Evolutionary conservation across 1,140 invertebrate species (phyloP), one percentile per base, ranked within the genome.

Genomic region (Ceratitis capitata): DNA sequence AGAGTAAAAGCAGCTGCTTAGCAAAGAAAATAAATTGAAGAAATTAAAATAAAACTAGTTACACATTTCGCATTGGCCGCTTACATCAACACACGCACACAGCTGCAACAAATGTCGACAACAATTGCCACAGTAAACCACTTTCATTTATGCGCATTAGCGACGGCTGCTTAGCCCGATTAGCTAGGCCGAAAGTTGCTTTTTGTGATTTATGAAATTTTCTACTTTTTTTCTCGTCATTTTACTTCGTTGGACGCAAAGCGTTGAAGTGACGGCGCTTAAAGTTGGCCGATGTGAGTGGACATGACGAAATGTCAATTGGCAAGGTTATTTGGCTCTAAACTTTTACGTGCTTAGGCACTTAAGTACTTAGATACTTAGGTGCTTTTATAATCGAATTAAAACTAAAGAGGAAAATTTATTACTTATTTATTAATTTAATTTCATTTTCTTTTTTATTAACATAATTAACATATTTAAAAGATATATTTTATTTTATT

Each of bases 141-240:
- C 69, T 78, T 78, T 78, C 69, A 78, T 78, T 78, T 45, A 19
- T 56, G 6, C 19, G 69, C 69, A 45, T 78, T 45, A 78, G 69
- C 26, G 69, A 78, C 69, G 69, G 19, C 39, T 23, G 64, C 64
- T 14, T 16, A 35, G 64, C 6, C 69, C 26, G 69, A 45, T 78
- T 78, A n/a, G n/a, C n/a, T n/a, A 78, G 9, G 69, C 69, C 69
- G n/a, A 42, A 78, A 78, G n/a, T 26, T 2, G 39, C n/a, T n/a
- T n/a, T 19, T 78, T 23, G 69, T 78, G 69, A 78, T 78, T 78
- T 78, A 78, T 78, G 69, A 78, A 78, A 45, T 78, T 78, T n/a
- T n/a, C n/a, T n/a, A n/a, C n/a, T n/a, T n/a, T n/a, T n/a, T n/a
- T n/a, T n/a, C n/a, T n/a, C n/a, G n/a, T n/a, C n/a, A n/a, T n/a